Conservation (phyloP, 2,113 vertebrate species). For the Heteronetta atricapilla region DNA sequence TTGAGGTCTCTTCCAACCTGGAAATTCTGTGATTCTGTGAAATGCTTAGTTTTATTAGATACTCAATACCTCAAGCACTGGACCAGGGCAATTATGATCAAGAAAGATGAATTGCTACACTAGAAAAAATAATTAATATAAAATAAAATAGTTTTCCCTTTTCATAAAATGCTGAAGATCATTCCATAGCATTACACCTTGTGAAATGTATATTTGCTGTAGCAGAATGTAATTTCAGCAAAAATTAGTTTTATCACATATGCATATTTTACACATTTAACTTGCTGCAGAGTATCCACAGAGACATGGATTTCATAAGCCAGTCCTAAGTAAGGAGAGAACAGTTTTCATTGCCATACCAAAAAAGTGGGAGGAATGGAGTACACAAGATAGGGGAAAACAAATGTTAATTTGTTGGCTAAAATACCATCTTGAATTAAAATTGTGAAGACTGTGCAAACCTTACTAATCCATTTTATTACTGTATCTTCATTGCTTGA, state of each 20-base stretch:
- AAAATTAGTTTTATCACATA: neutral
- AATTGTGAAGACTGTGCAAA: neutral
- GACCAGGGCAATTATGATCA: neutral
- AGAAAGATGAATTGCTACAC: neutral
- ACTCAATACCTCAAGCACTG: neutral
- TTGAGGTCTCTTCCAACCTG: too few relatives aligned
- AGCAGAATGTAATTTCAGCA: neutral
- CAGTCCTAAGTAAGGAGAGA: neutral
- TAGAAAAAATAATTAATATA: neutral
- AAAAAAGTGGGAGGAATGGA: neutral
- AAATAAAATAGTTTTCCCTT: neutral
- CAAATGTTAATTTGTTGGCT: neutral
- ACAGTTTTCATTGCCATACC: neutral
- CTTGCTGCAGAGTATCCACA: neutral
- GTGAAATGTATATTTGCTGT: neutral
- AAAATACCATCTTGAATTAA: conserved; percentile 1
- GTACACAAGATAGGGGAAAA: neutral
- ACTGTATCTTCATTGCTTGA: conserved; percentile 20
- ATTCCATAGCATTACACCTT: neutral
- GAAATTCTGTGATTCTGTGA: too few relatives aligned
- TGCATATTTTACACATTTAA: neutral
- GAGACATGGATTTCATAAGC: neutral
- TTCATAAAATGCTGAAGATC: neutral
- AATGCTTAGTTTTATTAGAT: neutral
- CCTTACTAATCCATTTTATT: neutral